Evolutionary conservation across 2,797 vertebrate species (phyloP), one percentile per base, ranked within the genome.

Genomic region (Thaleichthys pacificus): DNA sequence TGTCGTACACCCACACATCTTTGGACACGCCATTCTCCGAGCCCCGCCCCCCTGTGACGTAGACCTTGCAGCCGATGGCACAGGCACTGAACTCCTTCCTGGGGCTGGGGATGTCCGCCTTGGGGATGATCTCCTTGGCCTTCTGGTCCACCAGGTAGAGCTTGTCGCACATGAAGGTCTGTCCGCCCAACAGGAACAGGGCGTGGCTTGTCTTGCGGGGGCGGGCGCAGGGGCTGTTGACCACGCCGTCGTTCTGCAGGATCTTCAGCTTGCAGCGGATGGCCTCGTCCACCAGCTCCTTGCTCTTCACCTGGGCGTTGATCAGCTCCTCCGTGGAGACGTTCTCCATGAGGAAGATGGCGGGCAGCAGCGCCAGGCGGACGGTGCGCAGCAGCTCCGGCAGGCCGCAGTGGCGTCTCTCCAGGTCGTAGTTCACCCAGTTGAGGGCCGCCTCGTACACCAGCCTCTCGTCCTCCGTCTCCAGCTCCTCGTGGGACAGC

Each of bases 81-180:
- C 97, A 99, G 4, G 97, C 97, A 0, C 97, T 99, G 87, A 99
- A 99, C 88, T 99, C 97, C 82, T 99, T 99, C 66, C 97, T 94
- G 0, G 97, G 97, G 75, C 97, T 99, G 73, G 97, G 97, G 69
- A 99, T 98, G 85, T 99, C 97, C 0, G 97, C 97, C 80, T 99
- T 99, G 38, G 97, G 97, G 84, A 99, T 99, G 68, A 99, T 99
- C 88, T 98, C 97, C 89, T 97, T 99, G 86, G 97, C 97, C 84
- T 99, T 99, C 85, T 99, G 97, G 86, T 99, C 97, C 24, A 99
- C 97, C 66, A 99, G 88, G 69, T 99, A 99, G 70, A 99, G 87
- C 84, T 99, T 99, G 88, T 99, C 97, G 71, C 97, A 99, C 97
- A 99, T 99, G 86, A 99, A 99, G 0, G 97, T 99, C 82, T 97